Percentiles rank a stretch among this genome's conserved stretches.
phyloP scores from a whole-genome alignment of 2,888 invertebrate genomes.

The Abscondita cerata region DNA sequence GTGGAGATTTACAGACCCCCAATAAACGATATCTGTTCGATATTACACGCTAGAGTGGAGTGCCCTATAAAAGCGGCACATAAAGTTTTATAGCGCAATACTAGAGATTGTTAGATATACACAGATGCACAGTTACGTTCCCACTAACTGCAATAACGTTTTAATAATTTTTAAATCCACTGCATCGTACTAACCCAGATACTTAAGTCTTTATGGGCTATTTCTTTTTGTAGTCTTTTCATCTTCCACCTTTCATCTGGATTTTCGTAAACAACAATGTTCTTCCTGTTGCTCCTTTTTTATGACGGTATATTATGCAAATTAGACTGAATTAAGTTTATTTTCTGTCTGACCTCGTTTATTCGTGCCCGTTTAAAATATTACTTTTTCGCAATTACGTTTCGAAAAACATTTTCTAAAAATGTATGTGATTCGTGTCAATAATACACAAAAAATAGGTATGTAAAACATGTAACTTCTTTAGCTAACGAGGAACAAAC shows the following conservation, averaged over 20 bases:
- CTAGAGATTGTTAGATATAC: slow-evolving; percentile 47
- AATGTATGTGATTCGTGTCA: too few relatives aligned
- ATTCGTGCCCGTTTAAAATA: background rate
- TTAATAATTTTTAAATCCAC: slow-evolving; percentile 31
- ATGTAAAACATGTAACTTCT: too few relatives aligned
- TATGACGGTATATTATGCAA: slow-evolving; percentile 5
- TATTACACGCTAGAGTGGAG: slow-evolving; percentile 49
- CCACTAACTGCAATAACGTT: slow-evolving; percentile 33
- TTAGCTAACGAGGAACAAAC: too few relatives aligned
- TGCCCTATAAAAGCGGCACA: slow-evolving; percentile 55
- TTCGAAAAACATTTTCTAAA: too few relatives aligned
- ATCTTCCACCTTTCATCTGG: slow-evolving; percentile 15
- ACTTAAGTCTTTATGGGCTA: slow-evolving; percentile 23
- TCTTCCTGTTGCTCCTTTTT: slow-evolving; percentile 1
- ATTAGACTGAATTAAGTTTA: slow-evolving; percentile 8
- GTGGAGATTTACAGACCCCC: slow-evolving; percentile 56
- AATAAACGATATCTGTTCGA: slow-evolving; percentile 58
- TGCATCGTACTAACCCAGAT: slow-evolving; percentile 27
- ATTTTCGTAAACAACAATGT: slow-evolving; percentile 13
- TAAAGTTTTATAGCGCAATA: slow-evolving; percentile 55
- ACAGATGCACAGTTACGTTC: slow-evolving; percentile 34
- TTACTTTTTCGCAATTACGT: too few relatives aligned
- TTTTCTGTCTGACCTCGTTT: slow-evolving; percentile 10
- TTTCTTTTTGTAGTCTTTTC: slow-evolving; percentile 22
- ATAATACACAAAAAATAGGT: too few relatives aligned